A percentile compares a stretch with the other conserved stretches of the same genome.
These are phyloP conservation scores for Zygogramma bicolorata DNA, from an alignment of 2,888 invertebrate genomes.

Conservation along the genomic window DNA sequence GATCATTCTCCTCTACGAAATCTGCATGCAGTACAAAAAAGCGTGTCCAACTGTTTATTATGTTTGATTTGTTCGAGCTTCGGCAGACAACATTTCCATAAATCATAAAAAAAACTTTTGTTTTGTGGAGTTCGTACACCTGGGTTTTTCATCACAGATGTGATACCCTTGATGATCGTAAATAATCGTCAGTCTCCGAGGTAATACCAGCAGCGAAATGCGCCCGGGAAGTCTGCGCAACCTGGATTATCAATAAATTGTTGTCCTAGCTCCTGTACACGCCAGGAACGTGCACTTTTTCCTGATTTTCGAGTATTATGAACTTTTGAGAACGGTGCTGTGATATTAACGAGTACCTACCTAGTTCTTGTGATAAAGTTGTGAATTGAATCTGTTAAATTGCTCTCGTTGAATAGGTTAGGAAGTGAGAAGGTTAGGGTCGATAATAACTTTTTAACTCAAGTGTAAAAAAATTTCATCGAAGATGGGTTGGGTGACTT, in stretches of 20 bases:
- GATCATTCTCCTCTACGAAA: too few species aligned
- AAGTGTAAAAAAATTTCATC: constrained; percentile 12
- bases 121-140: neutral
- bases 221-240: constrained; percentile 49
- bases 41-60: neutral
- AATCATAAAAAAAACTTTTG: neutral
- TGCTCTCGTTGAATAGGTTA: constrained; percentile 1
- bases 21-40: too few species aligned
- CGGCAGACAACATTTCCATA: neutral
- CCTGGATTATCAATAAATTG: constrained; percentile 59
- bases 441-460: neutral
- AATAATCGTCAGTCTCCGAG: neutral
- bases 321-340: constrained; percentile 34
- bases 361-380: constrained; percentile 41
- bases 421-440: constrained; percentile 19
- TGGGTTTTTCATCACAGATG: neutral
- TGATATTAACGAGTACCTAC: constrained; percentile 38
- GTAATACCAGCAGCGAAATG: constrained; percentile 21
- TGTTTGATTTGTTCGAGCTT: neutral
- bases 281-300: constrained; percentile 26
- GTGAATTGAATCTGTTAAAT: constrained; percentile 4
- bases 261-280: constrained; percentile 57
- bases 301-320: neutral
- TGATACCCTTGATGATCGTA: neutral
- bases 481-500: constrained; percentile 71